Evolutionary conservation across 2,888 invertebrate species (phyloP).

Genomic region (Tenthredo mesomela): DNA sequence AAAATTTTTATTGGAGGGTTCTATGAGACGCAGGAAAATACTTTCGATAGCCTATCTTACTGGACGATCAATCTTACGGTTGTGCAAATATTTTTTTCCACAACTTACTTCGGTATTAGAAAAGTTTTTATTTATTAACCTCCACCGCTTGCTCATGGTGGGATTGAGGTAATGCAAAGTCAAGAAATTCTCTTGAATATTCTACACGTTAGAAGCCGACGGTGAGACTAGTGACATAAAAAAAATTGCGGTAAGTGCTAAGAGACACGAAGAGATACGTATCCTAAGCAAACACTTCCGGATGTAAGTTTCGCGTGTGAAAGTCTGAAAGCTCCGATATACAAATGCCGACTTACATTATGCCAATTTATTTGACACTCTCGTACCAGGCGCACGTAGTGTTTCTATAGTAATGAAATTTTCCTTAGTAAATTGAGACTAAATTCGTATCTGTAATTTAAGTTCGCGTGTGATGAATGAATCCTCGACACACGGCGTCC

Average conservation of each 20-base stretch:
- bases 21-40: neutral
- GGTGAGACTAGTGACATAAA: neutral
- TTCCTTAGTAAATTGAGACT: conserved; percentile 55
- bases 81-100: neutral
- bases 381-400: conserved; percentile 18
- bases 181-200: neutral
- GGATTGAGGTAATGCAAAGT: neutral
- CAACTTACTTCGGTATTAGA: neutral
- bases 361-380: conserved; percentile 27
- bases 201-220: neutral
- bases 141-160: neutral
- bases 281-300: neutral
- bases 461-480: conserved; percentile 55
- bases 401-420: conserved; percentile 48
- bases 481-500: conserved; percentile 51
- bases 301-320: neutral
- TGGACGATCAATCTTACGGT: neutral
- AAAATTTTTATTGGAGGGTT: conserved; percentile 16
- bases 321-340: neutral
- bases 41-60: neutral
- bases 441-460: conserved; percentile 61
- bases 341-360: neutral
- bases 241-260: neutral
- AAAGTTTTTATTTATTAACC: conserved; percentile 23
- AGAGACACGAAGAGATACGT: neutral